Conservation (phyloP, 2,888 invertebrate genomes). For the Sarcophaga subvicina region DNA sequence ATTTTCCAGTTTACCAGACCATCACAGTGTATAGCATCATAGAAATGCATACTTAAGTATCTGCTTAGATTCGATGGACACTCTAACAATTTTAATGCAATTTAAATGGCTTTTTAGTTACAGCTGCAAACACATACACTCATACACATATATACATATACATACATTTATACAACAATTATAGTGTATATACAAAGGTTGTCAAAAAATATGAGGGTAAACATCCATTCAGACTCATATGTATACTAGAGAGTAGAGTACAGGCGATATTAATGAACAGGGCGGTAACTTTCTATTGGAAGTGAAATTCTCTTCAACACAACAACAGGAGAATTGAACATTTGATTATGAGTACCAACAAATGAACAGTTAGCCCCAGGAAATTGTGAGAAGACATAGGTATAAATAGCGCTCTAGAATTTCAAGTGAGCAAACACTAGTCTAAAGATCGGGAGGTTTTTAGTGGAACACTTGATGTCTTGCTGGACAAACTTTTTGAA, state of each 20-base stretch:
- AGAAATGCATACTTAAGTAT: conserved; percentile 61
- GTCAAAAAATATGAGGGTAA: neutral
- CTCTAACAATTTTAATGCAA: conserved; percentile 69
- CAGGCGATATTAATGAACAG: neutral
- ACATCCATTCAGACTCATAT: neutral
- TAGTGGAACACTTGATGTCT: too few relatives aligned
- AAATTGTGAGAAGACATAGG: neutral
- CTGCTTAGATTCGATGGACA: conserved; percentile 68
- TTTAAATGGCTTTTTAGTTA: conserved; percentile 68
- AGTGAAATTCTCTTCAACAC: neutral
- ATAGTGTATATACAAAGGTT: conserved; percentile 7
- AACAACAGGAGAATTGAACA: conserved; percentile 15
- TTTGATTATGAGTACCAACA: conserved; percentile 4
- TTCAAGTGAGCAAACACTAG: too few relatives aligned
- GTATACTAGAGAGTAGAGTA: neutral
- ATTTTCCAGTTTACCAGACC: conserved; percentile 15
- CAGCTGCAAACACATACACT: conserved; percentile 12
- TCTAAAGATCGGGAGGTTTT: too few relatives aligned
- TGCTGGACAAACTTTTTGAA: too few relatives aligned
- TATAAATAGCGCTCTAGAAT: too few relatives aligned
- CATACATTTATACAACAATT: neutral
- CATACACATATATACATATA: too few relatives aligned
- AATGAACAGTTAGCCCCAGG: conserved; percentile 1
- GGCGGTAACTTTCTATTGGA: neutral
- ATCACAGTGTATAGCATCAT: conserved; percentile 4